Base-by-base conservation (phyloP, 2,888 invertebrate species). In the Anarsia innoxiella region DNA sequence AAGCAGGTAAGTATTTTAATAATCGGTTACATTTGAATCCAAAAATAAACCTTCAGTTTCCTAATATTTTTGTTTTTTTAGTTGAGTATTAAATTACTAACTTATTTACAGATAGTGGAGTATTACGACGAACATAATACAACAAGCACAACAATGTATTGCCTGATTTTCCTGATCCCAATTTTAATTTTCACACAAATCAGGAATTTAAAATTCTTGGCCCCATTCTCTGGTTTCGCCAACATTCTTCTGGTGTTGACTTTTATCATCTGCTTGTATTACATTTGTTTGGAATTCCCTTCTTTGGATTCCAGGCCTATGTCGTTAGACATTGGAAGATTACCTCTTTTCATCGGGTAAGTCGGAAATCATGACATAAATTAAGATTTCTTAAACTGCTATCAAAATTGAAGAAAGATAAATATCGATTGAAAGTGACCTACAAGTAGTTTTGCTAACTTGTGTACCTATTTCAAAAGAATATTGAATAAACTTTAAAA, bases 201-300 rank as follows among this genome's bases (percentile, higher is more conserved):
- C 45, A 87, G 93, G 48, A 90, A 93, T 53, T 86, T 97, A 0
- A 93, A 92, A 60, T 91, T 90, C 57, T 76, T 98, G 41, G 94
- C 97, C 1, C 95, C 96, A 0, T 94, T 96, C 66, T 97, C 97
- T 1, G 88, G 93, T 40, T 76, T 95, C 30, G 97, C 98, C 26
- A 97, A 97, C 62, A 43, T 93, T 8, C 88, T 94, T 15, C 90
- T 96, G 65, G 83, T 93, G 1, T 65, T 89, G 3, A 93, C 94
- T 1, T 91, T 97, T 56, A 83, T 87, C 12, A 91, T 97, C 46
- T 94, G 94, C 23, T 84, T 95, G 33, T 93, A 93, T 66, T 95
- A 93, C 64, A 88, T 96, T 63, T 90, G 95, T 57, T 80, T 80
- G 26, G 76, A 77, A 3, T 80, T 85, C 45, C 71, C 73, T 1